Evolutionary conservation across 1,140 invertebrate species (phyloP).

Genomic region (Drosophila punjabiensis): DNA sequence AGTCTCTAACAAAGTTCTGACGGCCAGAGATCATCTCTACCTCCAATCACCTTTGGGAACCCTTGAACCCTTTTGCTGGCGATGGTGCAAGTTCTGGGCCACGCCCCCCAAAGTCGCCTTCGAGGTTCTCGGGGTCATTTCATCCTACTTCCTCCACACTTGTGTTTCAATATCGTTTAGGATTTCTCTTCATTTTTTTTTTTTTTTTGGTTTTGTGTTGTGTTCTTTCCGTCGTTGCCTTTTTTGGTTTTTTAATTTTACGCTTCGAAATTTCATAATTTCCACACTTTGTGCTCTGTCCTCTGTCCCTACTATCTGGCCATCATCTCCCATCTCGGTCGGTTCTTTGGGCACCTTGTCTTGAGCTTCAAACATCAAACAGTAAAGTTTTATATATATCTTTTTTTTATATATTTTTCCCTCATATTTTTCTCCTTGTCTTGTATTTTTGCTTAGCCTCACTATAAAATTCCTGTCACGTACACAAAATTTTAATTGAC

Average conservation of each 20-base stretch:
- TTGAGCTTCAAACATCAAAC: slow-evolving; percentile 62
- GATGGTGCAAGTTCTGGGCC: slow-evolving; percentile 61
- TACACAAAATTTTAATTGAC: slow-evolving; percentile 83
- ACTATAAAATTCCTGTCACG: slow-evolving; percentile 76
- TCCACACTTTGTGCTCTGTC: slow-evolving; percentile 55
- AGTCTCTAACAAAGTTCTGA: slow-evolving; percentile 9
- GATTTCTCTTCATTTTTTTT: slow-evolving; percentile 9
- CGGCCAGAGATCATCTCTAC: slow-evolving; percentile 30
- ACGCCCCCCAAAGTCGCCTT: slow-evolving; percentile 53
- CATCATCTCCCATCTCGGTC: slow-evolving; percentile 25
- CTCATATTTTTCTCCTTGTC: slow-evolving; percentile 21
- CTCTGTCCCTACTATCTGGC: not conserved
- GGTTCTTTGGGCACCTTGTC: slow-evolving; percentile 43
- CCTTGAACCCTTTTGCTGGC: slow-evolving; percentile 56
- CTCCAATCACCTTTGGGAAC: slow-evolving; percentile 9
- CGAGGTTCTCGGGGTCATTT: slow-evolving; percentile 50
- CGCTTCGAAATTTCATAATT: slow-evolving; percentile 77
- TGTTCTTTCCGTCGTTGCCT: slow-evolving; percentile 8
- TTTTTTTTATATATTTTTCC: slow-evolving; percentile 1
- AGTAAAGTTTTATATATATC: slow-evolving; percentile 45
- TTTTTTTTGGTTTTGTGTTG: slow-evolving; percentile 1
- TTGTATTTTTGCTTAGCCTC: slow-evolving; percentile 42
- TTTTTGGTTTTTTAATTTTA: slow-evolving; percentile 75
- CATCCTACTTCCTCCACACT: slow-evolving; percentile 45
- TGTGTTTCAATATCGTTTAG: slow-evolving; percentile 43